Evolutionary conservation across 2,888 invertebrate species (phyloP).

Genomic region (Enchytraeus crypticus): DNA sequence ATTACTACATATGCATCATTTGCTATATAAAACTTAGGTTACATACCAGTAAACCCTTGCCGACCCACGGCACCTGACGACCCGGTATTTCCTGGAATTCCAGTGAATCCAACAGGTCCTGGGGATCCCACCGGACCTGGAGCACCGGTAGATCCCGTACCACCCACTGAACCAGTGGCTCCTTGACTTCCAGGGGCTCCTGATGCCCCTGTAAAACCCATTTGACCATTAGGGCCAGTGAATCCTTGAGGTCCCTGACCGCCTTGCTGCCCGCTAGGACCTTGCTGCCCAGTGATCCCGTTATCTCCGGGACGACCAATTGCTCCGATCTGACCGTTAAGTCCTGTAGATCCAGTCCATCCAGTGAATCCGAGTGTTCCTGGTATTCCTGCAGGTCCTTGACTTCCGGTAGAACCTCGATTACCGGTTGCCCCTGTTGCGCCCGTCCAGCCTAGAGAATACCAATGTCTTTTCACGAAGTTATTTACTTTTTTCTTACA

Average conservation of each 20-base stretch:
- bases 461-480: no score
- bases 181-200: background rate
- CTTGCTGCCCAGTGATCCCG: background rate
- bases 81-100: background rate
- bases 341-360: conserved; percentile 7
- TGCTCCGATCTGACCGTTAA: conserved; percentile 3
- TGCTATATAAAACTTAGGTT: no score
- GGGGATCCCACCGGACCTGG: conserved; percentile 6
- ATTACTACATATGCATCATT: no score
- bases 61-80: background rate
- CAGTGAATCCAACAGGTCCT: conserved; percentile 8
- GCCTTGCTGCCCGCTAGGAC: background rate
- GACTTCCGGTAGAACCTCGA: no score
- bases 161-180: background rate
- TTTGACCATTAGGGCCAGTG: background rate
- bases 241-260: background rate
- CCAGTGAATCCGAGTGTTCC: conserved; percentile 20
- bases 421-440: no score
- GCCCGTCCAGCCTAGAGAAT: no score
- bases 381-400: background rate
- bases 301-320: background rate
- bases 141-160: conserved; percentile 4
- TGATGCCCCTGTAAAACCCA: background rate
- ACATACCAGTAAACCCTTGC: background rate
- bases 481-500: no score